Evolutionary conservation across 2,888 invertebrate species (phyloP).

Genomic region (Drosophila paramelanica): DNA sequence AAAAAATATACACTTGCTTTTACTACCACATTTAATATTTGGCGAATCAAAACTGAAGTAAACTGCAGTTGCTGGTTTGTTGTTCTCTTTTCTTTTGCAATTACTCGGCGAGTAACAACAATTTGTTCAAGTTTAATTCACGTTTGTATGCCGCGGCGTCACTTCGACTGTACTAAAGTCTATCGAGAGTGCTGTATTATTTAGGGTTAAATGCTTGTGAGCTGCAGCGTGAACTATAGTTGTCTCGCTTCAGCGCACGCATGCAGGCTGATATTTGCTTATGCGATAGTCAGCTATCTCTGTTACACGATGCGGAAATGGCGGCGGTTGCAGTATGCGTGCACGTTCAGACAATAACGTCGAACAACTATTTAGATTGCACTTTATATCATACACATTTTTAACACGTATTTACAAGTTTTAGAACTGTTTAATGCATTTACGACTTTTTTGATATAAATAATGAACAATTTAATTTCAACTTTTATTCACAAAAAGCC

Average conservation of each 20-base stretch:
- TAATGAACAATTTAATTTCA: neutral
- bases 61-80: constrained; percentile 9
- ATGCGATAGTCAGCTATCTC: constrained; percentile 24
- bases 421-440: neutral
- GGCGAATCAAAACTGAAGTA: constrained; percentile 2
- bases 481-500: neutral
- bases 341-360: constrained; percentile 36
- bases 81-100: constrained; percentile 22
- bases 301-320: constrained; percentile 65
- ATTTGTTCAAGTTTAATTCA: constrained; percentile 51
- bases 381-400: constrained; percentile 13
- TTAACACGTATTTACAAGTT: no score
- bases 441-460: neutral
- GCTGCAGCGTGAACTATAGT: constrained; percentile 7
- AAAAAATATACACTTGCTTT: constrained; percentile 15
- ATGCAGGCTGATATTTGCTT: constrained; percentile 12
- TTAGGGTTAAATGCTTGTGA: constrained; percentile 73
- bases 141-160: constrained; percentile 71
- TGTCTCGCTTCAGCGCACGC: constrained; percentile 41
- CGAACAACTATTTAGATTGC: constrained; percentile 19
- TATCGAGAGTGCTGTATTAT: constrained; percentile 74
- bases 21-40: constrained; percentile 14
- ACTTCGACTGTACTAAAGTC: constrained; percentile 78
- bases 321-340: constrained; percentile 46
- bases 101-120: constrained; percentile 47